Evolutionary conservation across 2,113 vertebrate genomes (phyloP), one percentile per base, ranked within the genome.

Genomic region (Vireo altiloquus): DNA sequence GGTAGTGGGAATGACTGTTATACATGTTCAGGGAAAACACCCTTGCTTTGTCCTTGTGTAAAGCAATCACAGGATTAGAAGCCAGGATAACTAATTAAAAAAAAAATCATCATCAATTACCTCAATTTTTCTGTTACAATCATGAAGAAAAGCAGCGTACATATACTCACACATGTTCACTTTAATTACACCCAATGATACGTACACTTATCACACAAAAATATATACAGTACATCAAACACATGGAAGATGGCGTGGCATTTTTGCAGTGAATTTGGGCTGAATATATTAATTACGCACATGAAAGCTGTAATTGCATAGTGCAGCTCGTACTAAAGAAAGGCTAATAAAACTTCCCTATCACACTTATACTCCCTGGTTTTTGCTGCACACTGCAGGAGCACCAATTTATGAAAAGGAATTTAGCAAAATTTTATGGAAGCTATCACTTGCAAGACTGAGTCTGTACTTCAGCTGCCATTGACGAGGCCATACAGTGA

Each of bases 371-470:
- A 6, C n/a, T 71, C 37, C 30, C 25, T 3, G 2, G 2, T 7
- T 79, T 90, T 69, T 79, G 31, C 64, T 54, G 49, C 72, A 89
- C 23, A 8, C 22, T 54, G 23, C 63, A 77, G 63, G 52, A 66
- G 25, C 12, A 53, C 15, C n/a, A 37, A 74, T 63, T 79, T 89
- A 74, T 64, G 68, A 78, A 77, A 63, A 66, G n/a, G 65, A 68
- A 52, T 72, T 90, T 85, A 92, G 80, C 35, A 77, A 89, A 46
- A 74, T 71, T 92, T 89, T 93, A 89, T 50, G 47, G 81, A 82
- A 89, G 63, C 59, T 75, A 25, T 39, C 2, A 22, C 79, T 93
- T 89, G 84, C 83, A 91, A 89, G 60, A 77, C 59, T 56, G 54
- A 91, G 42, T 74, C 52, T 82, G n/a, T 78, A 69, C 79, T 87